Conservation (phyloP, 2,888 invertebrate species). For the Sphecodes monilicornis region DNA sequence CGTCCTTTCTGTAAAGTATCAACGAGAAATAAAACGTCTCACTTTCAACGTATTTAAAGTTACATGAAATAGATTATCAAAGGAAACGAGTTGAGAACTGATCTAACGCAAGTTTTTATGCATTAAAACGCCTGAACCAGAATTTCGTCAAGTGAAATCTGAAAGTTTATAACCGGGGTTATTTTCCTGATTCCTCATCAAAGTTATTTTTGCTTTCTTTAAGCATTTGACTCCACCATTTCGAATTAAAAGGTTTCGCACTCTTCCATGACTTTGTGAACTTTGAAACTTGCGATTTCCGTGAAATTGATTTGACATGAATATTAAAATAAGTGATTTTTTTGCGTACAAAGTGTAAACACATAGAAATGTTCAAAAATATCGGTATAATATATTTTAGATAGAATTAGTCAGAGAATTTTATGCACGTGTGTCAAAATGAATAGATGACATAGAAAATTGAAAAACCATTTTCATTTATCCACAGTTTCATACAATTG, state of each 20-base stretch:
- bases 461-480: too few species aligned
- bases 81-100: neutral
- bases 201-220: slow-evolving; percentile 9
- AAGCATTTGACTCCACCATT: neutral
- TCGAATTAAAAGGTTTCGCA: neutral
- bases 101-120: neutral
- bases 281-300: neutral
- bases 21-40: neutral
- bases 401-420: too few species aligned
- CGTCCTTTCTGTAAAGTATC: neutral
- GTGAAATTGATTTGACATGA: neutral
- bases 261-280: too few species aligned
- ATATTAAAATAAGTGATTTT: neutral
- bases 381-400: neutral
- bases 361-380: neutral
- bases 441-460: too few species aligned
- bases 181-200: neutral
- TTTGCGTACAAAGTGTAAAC: neutral
- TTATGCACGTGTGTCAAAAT: too few species aligned
- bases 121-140: neutral
- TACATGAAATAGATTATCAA: neutral
- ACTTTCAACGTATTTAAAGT: neutral
- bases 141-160: neutral
- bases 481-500: too few species aligned
- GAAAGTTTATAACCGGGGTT: neutral